phyloP scores from a whole-genome alignment of 1,140 invertebrate genomes.

The Varroa destructor region DNA sequence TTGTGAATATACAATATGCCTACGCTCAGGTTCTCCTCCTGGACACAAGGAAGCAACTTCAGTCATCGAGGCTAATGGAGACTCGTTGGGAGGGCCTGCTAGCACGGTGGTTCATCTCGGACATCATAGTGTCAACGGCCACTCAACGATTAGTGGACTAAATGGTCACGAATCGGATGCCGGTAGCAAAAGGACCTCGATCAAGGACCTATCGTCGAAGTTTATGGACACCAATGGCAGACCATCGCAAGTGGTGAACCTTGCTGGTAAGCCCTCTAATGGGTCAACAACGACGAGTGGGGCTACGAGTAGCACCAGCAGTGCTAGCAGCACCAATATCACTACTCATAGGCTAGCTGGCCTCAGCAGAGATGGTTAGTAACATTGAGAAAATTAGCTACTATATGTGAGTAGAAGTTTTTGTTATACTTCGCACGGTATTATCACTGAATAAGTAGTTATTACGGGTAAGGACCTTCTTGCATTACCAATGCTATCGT shows the following conservation, averaged over 20 bases:
- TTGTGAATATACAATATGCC: too few species aligned
- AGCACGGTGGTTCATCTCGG: slow-evolving; percentile 24
- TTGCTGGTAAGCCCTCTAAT: slow-evolving; percentile 23
- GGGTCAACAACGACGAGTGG: neutral
- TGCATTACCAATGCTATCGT: too few species aligned
- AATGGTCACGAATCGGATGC: slow-evolving; percentile 1
- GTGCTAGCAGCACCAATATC: too few species aligned
- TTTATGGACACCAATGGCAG: slow-evolving; percentile 4
- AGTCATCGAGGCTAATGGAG: slow-evolving; percentile 7
- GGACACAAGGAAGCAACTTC: slow-evolving; percentile 18
- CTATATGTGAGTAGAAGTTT: too few species aligned
- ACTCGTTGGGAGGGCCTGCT: slow-evolving; percentile 18
- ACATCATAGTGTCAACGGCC: neutral
- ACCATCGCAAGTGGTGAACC: slow-evolving; percentile 18
- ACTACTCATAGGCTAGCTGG: too few species aligned
- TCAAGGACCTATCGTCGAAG: slow-evolving; percentile 24
- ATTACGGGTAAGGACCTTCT: too few species aligned
- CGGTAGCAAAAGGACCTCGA: slow-evolving; percentile 13
- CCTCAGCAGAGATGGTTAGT: too few species aligned
- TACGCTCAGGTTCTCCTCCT: slow-evolving; percentile 19
- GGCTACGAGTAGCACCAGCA: too few species aligned
- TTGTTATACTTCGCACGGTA: too few species aligned
- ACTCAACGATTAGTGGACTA: neutral
- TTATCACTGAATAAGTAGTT: too few species aligned
- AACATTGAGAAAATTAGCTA: too few species aligned